Evolutionary conservation across 2,888 invertebrate genomes (phyloP).

Genomic region (Saturnia japonica): DNA sequence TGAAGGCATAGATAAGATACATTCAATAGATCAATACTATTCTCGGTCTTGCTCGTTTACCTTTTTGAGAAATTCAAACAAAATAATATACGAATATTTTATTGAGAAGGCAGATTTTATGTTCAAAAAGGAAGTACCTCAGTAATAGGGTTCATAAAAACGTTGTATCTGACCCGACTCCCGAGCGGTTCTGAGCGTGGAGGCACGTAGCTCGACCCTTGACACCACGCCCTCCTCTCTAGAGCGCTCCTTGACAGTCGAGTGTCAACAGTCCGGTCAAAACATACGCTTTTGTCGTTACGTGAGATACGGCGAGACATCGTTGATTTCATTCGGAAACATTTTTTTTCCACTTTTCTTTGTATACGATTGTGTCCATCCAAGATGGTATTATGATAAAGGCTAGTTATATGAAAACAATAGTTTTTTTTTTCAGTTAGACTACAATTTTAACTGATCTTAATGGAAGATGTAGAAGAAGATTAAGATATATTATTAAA

Average conservation of each 20-base stretch:
- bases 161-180: not conserved
- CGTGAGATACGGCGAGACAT: not conserved
- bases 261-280: slow-evolving; percentile 32
- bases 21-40: too few species aligned
- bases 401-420: too few species aligned
- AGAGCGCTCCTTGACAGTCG: slow-evolving; percentile 24
- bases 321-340: slow-evolving; percentile 9
- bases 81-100: not conserved
- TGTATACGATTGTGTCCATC: not conserved
- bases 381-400: not conserved
- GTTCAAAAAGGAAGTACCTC: not conserved
- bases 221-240: slow-evolving; percentile 20
- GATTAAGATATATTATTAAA: too few species aligned
- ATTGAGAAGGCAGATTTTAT: not conserved
- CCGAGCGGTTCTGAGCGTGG: not conserved
- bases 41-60: too few species aligned
- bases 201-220: slow-evolving; percentile 19
- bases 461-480: too few species aligned
- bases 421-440: too few species aligned
- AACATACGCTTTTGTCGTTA: slow-evolving; percentile 23
- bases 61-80: not conserved
- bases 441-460: too few species aligned
- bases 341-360: not conserved
- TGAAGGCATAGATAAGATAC: too few species aligned
- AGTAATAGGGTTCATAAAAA: not conserved